Conservation (phyloP, 2,113 vertebrate genomes). For the Neotragus moschatus region DNA sequence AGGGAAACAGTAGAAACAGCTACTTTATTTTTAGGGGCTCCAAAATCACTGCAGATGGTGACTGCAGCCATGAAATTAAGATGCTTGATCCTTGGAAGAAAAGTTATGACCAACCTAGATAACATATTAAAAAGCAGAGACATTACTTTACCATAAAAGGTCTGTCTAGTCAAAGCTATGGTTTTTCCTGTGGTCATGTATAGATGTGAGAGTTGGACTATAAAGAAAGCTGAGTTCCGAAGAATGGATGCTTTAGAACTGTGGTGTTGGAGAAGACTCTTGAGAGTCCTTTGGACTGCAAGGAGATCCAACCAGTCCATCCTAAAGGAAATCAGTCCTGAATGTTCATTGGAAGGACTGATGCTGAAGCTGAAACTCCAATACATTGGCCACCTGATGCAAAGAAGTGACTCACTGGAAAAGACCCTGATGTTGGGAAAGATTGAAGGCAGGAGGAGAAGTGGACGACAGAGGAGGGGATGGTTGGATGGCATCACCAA, state of each 20-base stretch:
- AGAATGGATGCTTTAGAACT: neutral
- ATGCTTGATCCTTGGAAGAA: neutral
- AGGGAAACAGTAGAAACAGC: neutral
- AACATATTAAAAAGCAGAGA: neutral
- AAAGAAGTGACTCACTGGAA: too few relatives aligned
- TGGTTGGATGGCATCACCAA: neutral
- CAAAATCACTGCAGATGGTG: neutral
- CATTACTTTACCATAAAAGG: neutral
- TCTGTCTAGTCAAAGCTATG: neutral
- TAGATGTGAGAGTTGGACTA: neutral
- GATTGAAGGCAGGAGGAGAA: neutral
- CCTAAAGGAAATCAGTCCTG: too few relatives aligned
- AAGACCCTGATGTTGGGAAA: neutral
- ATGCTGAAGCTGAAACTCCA: too few relatives aligned
- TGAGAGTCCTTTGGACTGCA: too few relatives aligned
- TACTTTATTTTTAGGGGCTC: neutral
- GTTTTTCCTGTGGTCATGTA: neutral
- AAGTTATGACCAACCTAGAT: neutral
- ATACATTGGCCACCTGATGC: too few relatives aligned
- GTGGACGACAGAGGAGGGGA: rapidly evolving
- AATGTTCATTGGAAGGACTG: too few relatives aligned
- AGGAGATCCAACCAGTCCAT: too few relatives aligned
- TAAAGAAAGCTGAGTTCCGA: neutral
- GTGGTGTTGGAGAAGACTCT: neutral
- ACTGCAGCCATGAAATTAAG: neutral